Base-by-base conservation (phyloP, 2,888 invertebrate species). In the Nomada ruficornis region DNA sequence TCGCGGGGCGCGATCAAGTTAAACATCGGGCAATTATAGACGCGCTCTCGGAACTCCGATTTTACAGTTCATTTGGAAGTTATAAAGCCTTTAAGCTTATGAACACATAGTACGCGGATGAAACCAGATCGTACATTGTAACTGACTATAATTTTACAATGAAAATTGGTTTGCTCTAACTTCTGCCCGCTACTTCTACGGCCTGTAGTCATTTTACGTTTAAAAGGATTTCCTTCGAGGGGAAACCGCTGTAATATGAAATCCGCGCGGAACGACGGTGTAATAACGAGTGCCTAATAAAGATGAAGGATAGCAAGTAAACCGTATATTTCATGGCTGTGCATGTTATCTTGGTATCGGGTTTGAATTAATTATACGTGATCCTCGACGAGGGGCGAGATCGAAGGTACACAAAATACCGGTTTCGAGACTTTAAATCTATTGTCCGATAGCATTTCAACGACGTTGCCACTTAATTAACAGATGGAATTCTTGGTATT, bases 251-350 rank as follows among this genome's bases (percentile, higher is more conserved):
- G 29, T 18, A 50, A 67, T 52, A 68, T 78, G 18, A 60, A 77
- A 71, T 62, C 60, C 10, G 18, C 54, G 13, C 7, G n/a, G 18
- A 26, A 29, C 52, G 70, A 11, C 44, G 59, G 36, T 15, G 26
- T 67, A 72, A 77, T 70, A 80, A 77, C 23, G 26, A 54, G 26
- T 36, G 20, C 42, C 54, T 71, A 77, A 80, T 80, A 71, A 77
- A 71, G 55, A 77, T 62, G 26, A 29, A 18, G 54, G 18, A 57
- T 57, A 55, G 42, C 26, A n/a, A 23, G 63, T 23, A 10, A 50
- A 23, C 62, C 20, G 65, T 26, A 57, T 70, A 62, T 63, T 71
- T 71, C 67, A 62, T n/a, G 20, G 50, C 13, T 42, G 47, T 63
- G 13, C 29, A 29, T 26, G 15, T 42, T 65, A 62, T 72, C 54